Evolutionary conservation across 2,113 vertebrate species (phyloP), one percentile per base, ranked within the genome.

Genomic region (Maccullochella peelii): DNA sequence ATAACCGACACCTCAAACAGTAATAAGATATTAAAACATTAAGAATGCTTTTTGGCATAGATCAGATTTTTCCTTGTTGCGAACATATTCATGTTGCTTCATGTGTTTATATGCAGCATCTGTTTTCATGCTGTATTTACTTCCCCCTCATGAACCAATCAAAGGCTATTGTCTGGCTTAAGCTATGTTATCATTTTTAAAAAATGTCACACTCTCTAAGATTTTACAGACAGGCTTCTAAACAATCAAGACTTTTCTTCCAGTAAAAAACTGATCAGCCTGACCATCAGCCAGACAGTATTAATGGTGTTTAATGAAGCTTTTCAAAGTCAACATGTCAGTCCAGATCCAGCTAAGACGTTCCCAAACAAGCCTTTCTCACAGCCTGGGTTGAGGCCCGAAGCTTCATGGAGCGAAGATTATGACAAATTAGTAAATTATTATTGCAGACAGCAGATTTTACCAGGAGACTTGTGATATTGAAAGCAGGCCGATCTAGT

Each of bases 381-480:
- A 1, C 18, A 30, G 36, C 55, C 44, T 10, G 12, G 8, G 16
- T 12, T 25, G 14, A 49, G 44, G 47, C 77, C 33, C 1, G 5
- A 33, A 67, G 27, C 63, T 50, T 47, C 25, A 16, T 16, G 54
- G 18, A 57, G 15, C 2, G 5, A 38, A 58, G 52, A 70, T 33
- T 57, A 61, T 11, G 21, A 65, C 40, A n/a, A n/a, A n/a, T n/a
- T n/a, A 65, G 55, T 33, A 74, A 71, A 79, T 79, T 59, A 86
- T 79, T 70, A 33, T 54, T 27, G 23, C n/a, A 76, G 66, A 81
- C 57, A 62, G 52, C 61, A 71, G 38, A 59, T 81, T 80, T 79
- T 58, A 80, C 52, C 77, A 58, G 38, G 81, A 78, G 86, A 77
- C 36, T n/a, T 68, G 74, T 6, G 62, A 84, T 83, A 88, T 88